Evolutionary conservation across 2,113 vertebrate genomes (phyloP).

Genomic region (Zosterops borbonicus): DNA sequence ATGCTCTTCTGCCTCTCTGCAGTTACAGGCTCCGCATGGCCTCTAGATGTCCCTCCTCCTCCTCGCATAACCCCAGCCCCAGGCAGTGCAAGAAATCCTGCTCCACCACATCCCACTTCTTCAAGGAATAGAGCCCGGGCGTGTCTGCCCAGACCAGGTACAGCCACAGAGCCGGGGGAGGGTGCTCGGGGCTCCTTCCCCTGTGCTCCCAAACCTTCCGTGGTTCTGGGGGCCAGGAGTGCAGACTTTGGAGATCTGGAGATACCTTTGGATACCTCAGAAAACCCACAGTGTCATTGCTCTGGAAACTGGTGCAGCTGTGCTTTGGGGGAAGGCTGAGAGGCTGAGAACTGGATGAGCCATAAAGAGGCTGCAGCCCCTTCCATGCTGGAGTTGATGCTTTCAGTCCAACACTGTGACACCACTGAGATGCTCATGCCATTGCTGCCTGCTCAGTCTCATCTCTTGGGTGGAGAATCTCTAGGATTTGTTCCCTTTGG

Average conservation of each 20-base stretch:
- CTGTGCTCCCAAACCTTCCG: neutral
- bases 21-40: constrained; percentile 74
- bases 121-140: constrained; percentile 25
- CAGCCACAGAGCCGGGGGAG: neutral
- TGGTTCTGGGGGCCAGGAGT: neutral
- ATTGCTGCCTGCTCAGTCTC: neutral
- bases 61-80: constrained; percentile 52
- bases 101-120: constrained; percentile 25
- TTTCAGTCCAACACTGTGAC: neutral
- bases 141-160: constrained; percentile 54
- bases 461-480: neutral
- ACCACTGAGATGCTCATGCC: neutral
- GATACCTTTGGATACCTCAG: neutral
- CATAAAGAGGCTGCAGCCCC: neutral
- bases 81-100: constrained; percentile 60
- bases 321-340: neutral
- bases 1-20: constrained; percentile 26
- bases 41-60: constrained; percentile 63
- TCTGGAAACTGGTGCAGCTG: neutral
- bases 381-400: neutral
- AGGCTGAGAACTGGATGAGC: neutral
- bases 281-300: fast-evolving
- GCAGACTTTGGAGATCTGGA: fast-evolving
- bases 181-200: fast-evolving
- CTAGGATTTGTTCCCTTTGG: neutral